Base-by-base conservation (phyloP, 1,140 invertebrate species). In the Brachionus plicatilis region DNA sequence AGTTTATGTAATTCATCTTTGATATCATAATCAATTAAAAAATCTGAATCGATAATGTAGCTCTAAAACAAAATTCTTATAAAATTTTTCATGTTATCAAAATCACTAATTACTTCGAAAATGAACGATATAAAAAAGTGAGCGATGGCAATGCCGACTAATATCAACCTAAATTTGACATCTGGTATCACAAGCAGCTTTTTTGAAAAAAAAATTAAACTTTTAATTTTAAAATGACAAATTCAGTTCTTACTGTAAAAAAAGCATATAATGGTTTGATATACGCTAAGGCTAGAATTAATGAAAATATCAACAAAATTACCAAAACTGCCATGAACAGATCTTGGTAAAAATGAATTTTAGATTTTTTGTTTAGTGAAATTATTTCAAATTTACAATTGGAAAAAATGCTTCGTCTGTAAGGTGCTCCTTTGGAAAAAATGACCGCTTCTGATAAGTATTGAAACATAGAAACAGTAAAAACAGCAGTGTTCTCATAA, bases 371-470 rank as follows among this genome's bases (percentile, higher is more conserved):
- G n/a, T 8, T 56, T 37, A 17, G n/a, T 33, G 24, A 79, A 0
- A n/a, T 5, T 33, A 14, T 45, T 24, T 33, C 24, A 27, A 11
- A 27, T 29, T 84, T 70, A 84, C 82, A 72, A 33, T 84, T 84
- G 14, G 82, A 84, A 20, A 70, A 84, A 37, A 84, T 84, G 43
- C 43, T 84, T 47, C 66, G 43, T 70, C 82, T 68, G n/a, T 70
- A 84, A 20, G 82, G 82, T 9, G 60, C 45, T 17, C 82, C 82
- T 37, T 70, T 84, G 43, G 82, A 84, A 50, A 84, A 84, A n/a
- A 84, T 84, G n/a, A 84, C 82, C 9, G 82, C 82, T 33, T 72
- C 60, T n/a, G 66, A 6, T 37, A 84, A 56, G 70, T 84, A 84
- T 70, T 84, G 82, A 50, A 70, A 84, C 65, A 72, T 70, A 37